Evolutionary conservation across 2,797 vertebrate genomes (phyloP).

Genomic region (Momotus momota): DNA sequence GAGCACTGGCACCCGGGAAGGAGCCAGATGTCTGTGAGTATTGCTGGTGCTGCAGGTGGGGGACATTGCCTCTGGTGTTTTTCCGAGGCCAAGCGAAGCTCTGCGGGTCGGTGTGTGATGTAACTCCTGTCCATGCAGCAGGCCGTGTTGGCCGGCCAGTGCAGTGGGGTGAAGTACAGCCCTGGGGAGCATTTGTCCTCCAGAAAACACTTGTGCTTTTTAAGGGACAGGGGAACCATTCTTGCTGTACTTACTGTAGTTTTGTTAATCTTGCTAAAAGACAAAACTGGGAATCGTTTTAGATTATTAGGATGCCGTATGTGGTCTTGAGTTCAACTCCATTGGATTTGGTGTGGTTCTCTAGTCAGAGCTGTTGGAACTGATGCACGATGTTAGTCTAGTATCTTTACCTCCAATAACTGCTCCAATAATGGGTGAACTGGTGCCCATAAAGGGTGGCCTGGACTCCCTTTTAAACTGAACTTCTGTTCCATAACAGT

Average conservation of each 20-base stretch:
- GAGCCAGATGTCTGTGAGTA: constrained; percentile 74
- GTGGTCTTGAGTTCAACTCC: not conserved
- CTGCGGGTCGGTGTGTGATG: accelerated
- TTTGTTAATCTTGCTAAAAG: not conserved
- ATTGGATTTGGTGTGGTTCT: not conserved
- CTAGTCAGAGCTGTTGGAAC: not conserved
- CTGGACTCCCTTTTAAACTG: not conserved
- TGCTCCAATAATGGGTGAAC: not conserved
- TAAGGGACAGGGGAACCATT: not conserved
- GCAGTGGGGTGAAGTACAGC: not conserved
- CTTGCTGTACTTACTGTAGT: accelerated
- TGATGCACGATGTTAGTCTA: not conserved
- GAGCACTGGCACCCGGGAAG: not conserved
- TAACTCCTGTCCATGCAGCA: accelerated
- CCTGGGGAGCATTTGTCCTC: not conserved
- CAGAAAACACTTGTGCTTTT: accelerated
- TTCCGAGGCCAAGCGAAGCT: not conserved
- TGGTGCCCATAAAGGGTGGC: not conserved
- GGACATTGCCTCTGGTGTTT: not conserved
- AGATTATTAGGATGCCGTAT: not conserved
- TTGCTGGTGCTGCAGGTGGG: not conserved
- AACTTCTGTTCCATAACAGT: not conserved
- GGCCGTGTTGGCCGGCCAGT: accelerated
- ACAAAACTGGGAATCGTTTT: not conserved
- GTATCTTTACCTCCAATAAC: not conserved